Conservation (phyloP, 2,888 invertebrate genomes). For the Biston stratarius region DNA sequence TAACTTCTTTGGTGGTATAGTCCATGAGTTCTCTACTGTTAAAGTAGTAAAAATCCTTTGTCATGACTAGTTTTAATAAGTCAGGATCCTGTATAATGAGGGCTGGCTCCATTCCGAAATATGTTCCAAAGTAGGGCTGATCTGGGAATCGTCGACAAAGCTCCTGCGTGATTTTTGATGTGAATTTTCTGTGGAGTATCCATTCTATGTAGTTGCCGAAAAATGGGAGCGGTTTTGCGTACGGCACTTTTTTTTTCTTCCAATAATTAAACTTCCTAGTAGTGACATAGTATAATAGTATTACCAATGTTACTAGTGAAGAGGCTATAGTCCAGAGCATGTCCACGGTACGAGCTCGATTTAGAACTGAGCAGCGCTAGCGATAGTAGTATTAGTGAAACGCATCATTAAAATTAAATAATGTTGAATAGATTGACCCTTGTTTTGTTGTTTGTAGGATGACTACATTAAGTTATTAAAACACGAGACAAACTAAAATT, state of each 20-base stretch:
- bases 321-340: neutral
- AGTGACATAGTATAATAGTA: slow-evolving; percentile 35
- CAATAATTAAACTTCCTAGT: slow-evolving; percentile 42
- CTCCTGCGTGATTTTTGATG: slow-evolving; percentile 35
- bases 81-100: slow-evolving; percentile 52
- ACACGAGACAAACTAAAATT: neutral
- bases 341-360: slow-evolving; percentile 4
- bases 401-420: neutral
- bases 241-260: slow-evolving; percentile 44
- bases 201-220: slow-evolving; percentile 49
- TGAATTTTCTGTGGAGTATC: slow-evolving; percentile 36
- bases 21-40: slow-evolving; percentile 48
- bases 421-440: neutral
- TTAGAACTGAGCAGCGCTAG: neutral
- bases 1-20: slow-evolving; percentile 45
- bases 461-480: neutral
- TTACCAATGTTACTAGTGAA: slow-evolving; percentile 3
- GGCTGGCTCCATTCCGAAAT: slow-evolving; percentile 46
- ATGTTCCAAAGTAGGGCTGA: slow-evolving; percentile 43
- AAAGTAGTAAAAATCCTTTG: slow-evolving; percentile 56
- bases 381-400: neutral
- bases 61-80: slow-evolving; percentile 50
- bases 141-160: slow-evolving; percentile 37
- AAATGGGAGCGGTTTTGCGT: slow-evolving; percentile 44
- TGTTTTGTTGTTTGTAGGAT: neutral